Conservation (phyloP, 1,140 invertebrate genomes). For the Spodoptera frugiperda region DNA sequence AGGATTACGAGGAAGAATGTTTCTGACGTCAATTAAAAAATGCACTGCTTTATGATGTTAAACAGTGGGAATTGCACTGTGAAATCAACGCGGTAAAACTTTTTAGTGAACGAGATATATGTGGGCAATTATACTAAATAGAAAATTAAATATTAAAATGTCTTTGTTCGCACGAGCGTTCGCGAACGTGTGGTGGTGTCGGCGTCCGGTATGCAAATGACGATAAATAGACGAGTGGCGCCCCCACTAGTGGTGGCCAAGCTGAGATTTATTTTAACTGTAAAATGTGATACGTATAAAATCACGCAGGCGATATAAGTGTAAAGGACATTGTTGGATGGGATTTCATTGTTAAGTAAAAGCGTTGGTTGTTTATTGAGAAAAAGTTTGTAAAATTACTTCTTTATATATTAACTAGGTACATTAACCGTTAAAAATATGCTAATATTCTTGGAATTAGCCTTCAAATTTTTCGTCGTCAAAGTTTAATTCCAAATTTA, state of each 20-base stretch:
- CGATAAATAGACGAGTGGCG: slow-evolving; percentile 70
- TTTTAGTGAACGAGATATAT: slow-evolving; percentile 67
- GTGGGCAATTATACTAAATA: slow-evolving; percentile 78
- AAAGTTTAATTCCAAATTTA: too few species aligned
- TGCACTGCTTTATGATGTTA: background rate
- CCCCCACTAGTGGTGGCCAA: slow-evolving; percentile 45
- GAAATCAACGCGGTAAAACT: slow-evolving; percentile 54
- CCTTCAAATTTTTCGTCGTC: too few species aligned
- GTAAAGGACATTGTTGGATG: background rate
- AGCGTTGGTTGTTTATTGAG: too few species aligned
- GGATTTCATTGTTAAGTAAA: too few species aligned
- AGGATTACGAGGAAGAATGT: slow-evolving; percentile 24
- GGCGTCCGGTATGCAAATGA: slow-evolving; percentile 74
- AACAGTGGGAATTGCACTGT: background rate
- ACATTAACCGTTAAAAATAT: too few species aligned
- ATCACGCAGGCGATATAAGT: background rate
- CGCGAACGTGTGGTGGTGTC: slow-evolving; percentile 51
- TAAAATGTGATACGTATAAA: slow-evolving; percentile 41
- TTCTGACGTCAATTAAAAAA: slow-evolving; percentile 13
- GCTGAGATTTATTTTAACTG: slow-evolving; percentile 48
- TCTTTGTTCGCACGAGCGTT: slow-evolving; percentile 65
- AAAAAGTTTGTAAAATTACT: too few species aligned
- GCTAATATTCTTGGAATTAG: too few species aligned
- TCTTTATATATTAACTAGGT: too few species aligned
- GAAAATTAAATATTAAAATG: slow-evolving; percentile 81